Conservation (phyloP, 2,888 invertebrate species). For the Eupithecia abbreviata region DNA sequence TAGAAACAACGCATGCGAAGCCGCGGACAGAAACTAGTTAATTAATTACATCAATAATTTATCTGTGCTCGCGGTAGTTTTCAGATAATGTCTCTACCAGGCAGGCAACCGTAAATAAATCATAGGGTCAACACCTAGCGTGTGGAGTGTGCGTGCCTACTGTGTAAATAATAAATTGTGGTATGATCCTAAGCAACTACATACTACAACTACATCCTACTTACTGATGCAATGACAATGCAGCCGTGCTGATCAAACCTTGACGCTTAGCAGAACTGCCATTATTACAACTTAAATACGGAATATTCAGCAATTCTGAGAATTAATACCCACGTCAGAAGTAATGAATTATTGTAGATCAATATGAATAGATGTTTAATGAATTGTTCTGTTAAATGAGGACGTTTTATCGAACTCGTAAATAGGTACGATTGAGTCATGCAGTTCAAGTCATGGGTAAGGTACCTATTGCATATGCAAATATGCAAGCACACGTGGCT, state of each 20-base stretch:
- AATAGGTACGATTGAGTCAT: slow-evolving; percentile 34
- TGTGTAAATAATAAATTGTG: slow-evolving; percentile 32
- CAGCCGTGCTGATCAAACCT: slow-evolving; percentile 39
- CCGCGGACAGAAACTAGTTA: neutral
- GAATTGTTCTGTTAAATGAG: slow-evolving; percentile 13
- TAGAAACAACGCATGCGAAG: neutral
- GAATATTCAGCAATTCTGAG: neutral
- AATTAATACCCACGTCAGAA: neutral
- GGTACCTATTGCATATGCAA: slow-evolving; percentile 5
- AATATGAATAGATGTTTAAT: slow-evolving; percentile 12
- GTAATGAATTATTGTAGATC: slow-evolving; percentile 1
- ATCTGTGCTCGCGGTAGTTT: neutral
- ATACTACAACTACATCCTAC: slow-evolving; percentile 6
- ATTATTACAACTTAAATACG: neutral
- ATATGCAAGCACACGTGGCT: slow-evolving; percentile 33
- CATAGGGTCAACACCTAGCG: slow-evolving; percentile 44
- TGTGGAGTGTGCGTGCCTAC: slow-evolving; percentile 40
- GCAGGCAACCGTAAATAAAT: neutral
- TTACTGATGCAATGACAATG: slow-evolving; percentile 38
- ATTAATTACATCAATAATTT: neutral
- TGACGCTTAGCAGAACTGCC: neutral
- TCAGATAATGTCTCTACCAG: neutral
- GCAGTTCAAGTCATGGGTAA: slow-evolving; percentile 1
- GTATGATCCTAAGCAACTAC: slow-evolving; percentile 22
- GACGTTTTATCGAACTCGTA: slow-evolving; percentile 19